Evolutionary conservation across 2,113 vertebrate genomes (phyloP).

Genomic region (Xyrauchen texanus): DNA sequence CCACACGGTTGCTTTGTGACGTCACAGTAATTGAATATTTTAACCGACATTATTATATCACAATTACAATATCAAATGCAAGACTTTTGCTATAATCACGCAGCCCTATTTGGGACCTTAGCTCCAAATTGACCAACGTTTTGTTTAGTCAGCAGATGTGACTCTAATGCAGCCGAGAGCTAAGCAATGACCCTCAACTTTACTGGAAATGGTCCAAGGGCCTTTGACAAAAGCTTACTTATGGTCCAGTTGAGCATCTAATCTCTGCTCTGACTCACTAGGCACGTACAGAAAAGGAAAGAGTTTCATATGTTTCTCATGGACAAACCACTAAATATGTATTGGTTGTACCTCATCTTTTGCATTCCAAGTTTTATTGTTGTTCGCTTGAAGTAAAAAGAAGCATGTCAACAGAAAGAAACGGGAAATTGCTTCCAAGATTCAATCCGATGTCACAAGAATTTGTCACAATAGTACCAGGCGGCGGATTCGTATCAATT

Average conservation of each 20-base stretch:
- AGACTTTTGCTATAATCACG: too few relatives aligned
- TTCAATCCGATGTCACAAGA: too few relatives aligned
- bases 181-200: not conserved
- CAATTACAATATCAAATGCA: too few relatives aligned
- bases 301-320: slow-evolving; percentile 19
- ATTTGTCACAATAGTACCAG: too few relatives aligned
- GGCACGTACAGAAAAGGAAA: not conserved
- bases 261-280: slow-evolving; percentile 11
- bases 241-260: not conserved
- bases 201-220: not conserved
- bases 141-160: not conserved
- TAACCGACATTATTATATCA: too few relatives aligned
- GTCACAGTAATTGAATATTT: too few relatives aligned
- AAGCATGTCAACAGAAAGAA: slow-evolving; percentile 17
- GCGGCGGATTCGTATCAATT: too few relatives aligned
- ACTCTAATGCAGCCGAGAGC: not conserved
- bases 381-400: slow-evolving; percentile 10
- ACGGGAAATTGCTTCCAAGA: not conserved
- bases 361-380: slow-evolving; percentile 18
- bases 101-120: too few relatives aligned
- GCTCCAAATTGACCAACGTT: slow-evolving; percentile 1
- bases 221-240: not conserved
- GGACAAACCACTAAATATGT: slow-evolving; percentile 10
- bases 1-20: too few relatives aligned
- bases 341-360: not conserved